Percentiles rank a stretch among this genome's conserved stretches.
Conservation (phyloP, 2,888 invertebrate genomes). For the Troilus luridus region DNA sequence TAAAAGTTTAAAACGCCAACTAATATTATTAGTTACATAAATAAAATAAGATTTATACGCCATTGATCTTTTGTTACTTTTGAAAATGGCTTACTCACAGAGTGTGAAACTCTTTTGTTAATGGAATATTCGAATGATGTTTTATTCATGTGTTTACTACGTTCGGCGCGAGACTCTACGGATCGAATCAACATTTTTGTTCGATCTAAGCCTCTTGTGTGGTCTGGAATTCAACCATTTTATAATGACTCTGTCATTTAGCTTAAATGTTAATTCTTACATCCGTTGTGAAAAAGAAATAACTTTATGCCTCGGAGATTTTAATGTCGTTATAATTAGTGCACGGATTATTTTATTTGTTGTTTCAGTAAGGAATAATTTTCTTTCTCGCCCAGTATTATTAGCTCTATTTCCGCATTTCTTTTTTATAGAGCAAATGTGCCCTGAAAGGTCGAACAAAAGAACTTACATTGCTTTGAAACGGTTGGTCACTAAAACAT, state of each 20-base stretch:
- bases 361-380: neutral
- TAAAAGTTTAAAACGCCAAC: too few relatives aligned
- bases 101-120: neutral
- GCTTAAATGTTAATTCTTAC: neutral
- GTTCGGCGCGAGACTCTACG: neutral
- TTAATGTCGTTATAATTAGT: neutral
- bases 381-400: neutral
- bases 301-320: neutral
- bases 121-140: neutral
- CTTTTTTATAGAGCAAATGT: too few relatives aligned
- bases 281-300: neutral
- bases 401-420: too few relatives aligned
- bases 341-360: neutral
- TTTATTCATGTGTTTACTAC: conserved; percentile 35
- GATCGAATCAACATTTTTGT: neutral
- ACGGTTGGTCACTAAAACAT: too few relatives aligned
- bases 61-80: neutral
- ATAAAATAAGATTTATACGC: too few relatives aligned
- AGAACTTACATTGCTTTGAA: too few relatives aligned
- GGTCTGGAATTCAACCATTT: neutral
- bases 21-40: too few relatives aligned
- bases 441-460: too few relatives aligned
- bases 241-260: neutral
- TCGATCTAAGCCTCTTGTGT: neutral
- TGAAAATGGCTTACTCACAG: neutral